phyloP scores from a whole-genome alignment of 92 coral and sea anemone species.

The Epizoanthus scotinus region DNA sequence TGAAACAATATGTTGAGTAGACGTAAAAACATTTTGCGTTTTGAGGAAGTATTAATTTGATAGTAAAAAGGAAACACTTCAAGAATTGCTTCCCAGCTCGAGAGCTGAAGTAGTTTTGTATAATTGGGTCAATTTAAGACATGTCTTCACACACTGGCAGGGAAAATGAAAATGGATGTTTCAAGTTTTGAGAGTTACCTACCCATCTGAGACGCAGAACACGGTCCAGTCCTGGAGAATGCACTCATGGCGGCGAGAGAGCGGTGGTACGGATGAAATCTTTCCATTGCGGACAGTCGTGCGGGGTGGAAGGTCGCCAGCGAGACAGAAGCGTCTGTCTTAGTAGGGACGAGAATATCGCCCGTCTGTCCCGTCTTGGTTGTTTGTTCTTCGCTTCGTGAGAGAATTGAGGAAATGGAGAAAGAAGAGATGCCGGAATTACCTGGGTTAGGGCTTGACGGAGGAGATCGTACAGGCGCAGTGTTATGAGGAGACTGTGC shows the following conservation, averaged over 20 bases:
- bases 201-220: constrained; percentile 62
- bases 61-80: no score
- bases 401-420: constrained; percentile 80
- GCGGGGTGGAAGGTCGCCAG: constrained; percentile 51
- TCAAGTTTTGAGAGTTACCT: constrained; percentile 13
- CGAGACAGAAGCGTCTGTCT: constrained; percentile 42
- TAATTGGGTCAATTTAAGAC: neutral
- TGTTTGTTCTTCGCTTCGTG: constrained; percentile 71
- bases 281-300: constrained; percentile 58
- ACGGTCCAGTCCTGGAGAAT: constrained; percentile 55
- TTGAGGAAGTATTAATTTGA: no score
- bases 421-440: constrained; percentile 54
- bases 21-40: no score
- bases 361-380: constrained; percentile 44
- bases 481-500: constrained; percentile 46
- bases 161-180: neutral
- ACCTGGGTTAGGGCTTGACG: constrained; percentile 18
- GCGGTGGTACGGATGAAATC: constrained; percentile 81
- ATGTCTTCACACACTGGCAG: neutral
- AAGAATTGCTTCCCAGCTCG: no score
- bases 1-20: no score
- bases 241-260: constrained; percentile 67
- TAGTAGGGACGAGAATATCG: constrained; percentile 28
- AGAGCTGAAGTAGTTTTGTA: neutral
- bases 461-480: constrained; percentile 47